phyloP scores from a whole-genome alignment of 1,140 invertebrate species.

The Calephelis virginiensis region DNA sequence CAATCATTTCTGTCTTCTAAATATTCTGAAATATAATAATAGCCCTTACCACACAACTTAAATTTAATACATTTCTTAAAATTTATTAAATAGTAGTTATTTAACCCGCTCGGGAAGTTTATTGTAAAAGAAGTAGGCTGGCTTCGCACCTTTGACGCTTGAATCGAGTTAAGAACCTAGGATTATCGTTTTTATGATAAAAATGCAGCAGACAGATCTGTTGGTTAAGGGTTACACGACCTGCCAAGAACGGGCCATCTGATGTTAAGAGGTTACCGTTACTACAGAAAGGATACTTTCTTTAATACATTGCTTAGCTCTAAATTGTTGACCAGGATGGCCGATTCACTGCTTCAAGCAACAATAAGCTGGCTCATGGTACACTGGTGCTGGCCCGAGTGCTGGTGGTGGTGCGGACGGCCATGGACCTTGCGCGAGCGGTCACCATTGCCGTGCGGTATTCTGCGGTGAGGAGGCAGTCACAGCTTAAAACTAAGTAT shows the following conservation, averaged over 20 bases:
- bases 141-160: too few species aligned
- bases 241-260: not conserved
- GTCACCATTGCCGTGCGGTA: conserved; percentile 92
- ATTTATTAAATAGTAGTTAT: too few species aligned
- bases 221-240: too few species aligned
- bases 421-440: conserved; percentile 86
- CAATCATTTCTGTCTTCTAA: too few species aligned
- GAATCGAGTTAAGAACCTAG: too few species aligned
- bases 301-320: not conserved
- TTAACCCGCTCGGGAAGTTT: too few species aligned
- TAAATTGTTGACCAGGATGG: conserved; percentile 83
- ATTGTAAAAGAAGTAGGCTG: too few species aligned
- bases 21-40: too few species aligned
- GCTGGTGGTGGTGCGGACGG: conserved; percentile 85
- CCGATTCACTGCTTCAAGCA: conserved; percentile 89
- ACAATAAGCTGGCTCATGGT: conserved; percentile 93
- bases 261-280: not conserved
- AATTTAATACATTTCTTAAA: too few species aligned
- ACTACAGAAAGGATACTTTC: not conserved
- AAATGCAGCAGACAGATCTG: too few species aligned
- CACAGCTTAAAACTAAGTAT: conserved; percentile 88
- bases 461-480: conserved; percentile 92
- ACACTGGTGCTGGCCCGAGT: conserved; percentile 96
- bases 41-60: too few species aligned
- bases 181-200: too few species aligned